Conservation (phyloP, 2,797 vertebrate genomes). For the Brotula barbata region DNA sequence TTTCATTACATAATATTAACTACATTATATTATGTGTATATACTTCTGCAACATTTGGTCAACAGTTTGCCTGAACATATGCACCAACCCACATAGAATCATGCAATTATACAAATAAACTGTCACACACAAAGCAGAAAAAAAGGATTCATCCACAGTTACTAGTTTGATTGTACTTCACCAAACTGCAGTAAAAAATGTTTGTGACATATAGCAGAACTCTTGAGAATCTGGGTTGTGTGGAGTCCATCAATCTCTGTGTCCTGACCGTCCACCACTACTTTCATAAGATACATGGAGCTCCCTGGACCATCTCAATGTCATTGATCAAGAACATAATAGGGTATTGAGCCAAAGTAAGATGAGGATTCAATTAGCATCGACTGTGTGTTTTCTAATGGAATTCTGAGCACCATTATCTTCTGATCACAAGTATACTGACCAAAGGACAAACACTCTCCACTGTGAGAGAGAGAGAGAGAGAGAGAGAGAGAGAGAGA, state of each 20-base stretch:
- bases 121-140: constrained; percentile 3
- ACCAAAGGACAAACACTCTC: constrained; percentile 28
- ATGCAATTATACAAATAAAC: neutral
- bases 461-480: constrained; percentile 7
- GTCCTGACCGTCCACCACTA: constrained; percentile 32
- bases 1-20: too few species aligned
- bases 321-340: constrained; percentile 66
- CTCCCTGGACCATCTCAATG: constrained; percentile 46
- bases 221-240: constrained; percentile 40
- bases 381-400: constrained; percentile 61
- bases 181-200: constrained; percentile 17
- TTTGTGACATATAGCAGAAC: constrained; percentile 37
- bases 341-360: constrained; percentile 51
- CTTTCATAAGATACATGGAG: constrained; percentile 45
- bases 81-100: constrained; percentile 13
- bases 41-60: too few species aligned
- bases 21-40: too few species aligned
- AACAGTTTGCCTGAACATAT: too few species aligned
- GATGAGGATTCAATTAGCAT: constrained; percentile 63
- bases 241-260: constrained; percentile 40
- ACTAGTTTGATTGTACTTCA: constrained; percentile 24
- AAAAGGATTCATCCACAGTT: constrained; percentile 18
- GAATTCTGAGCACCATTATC: constrained; percentile 47
- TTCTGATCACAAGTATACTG: constrained; percentile 31
- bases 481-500: too few species aligned